Base-by-base conservation (phyloP, 2,888 invertebrate genomes). In the Lasioglossum figueresi region DNA sequence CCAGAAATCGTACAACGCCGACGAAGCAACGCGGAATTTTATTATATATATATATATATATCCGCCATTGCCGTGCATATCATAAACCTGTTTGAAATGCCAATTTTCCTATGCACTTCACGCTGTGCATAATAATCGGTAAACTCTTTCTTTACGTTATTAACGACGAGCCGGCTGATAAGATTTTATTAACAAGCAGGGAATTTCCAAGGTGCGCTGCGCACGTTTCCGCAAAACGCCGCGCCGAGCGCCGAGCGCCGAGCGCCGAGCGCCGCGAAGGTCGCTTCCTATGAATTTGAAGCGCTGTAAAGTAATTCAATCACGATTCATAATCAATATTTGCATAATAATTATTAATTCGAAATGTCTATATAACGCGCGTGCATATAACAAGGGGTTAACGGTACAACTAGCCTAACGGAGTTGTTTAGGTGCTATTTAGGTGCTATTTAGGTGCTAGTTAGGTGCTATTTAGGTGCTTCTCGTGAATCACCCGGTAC, bases 131-230 rank as follows among this genome's bases (percentile, higher is more conserved):
- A 16, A 45, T 59, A 76, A 82, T 82, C 56, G 81, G 43, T 63
- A 66, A 76, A 45, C 77, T 27, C 77, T 82, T 77, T 70, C 70
- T 74, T 84, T 70, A 40, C 74, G 74, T 78, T 74, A 73, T 77
- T 77, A 77, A 82, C 84, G 71, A 77, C 82, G 71, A 77, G 59
- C n/a, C 59, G 27, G 16, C 45, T 59, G 84, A 78, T 84, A 84
- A 82, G 76, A 78, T 71, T 56, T 45, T 66, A 45, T 37, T 56
- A 82, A 82, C 74, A 75, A 37, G 72, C 23, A 8, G 27, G 48
- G 52, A 72, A 80, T 83, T 72, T 73, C 81, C 80, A 63, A 80
- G 72, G 66, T 73, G 34, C 72, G 27, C 43, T 19, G 34, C 27
- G 27, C 6, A 31, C 56, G 72, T 48, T 81, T 73, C 40, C 68